Evolutionary conservation across 1,140 invertebrate genomes (phyloP), one percentile per base, ranked within the genome.

Genomic region (Lethrus apterus): DNA sequence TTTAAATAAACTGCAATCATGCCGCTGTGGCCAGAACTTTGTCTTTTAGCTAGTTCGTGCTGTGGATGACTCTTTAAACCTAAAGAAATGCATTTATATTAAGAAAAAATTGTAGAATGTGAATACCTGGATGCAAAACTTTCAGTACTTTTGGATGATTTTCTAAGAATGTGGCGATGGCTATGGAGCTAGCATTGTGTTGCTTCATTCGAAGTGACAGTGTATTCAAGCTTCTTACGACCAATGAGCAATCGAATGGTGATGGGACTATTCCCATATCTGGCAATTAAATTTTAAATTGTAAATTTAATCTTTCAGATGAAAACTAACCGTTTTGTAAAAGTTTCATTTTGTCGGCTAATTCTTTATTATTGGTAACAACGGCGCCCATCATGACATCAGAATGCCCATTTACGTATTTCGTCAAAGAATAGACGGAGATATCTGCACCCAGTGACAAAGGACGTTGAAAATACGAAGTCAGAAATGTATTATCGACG

Each of bases 321-420:
- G n/a, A n/a, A n/a, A n/a, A 42, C 40, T 42, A 21, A 93, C 90
- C 76, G 65, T 96, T 94, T 78, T 98, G 94, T 41, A 93, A 68
- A 68, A 88, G 97, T 51, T 80, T 75, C 9, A 98, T 63, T 63
- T 75, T 76, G 17, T 84, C 62, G 54, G 80, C 77, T 0, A 96
- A 56, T 33, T 80, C 79, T 41, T 86, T 78, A 58, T 81, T 74
- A 51, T 81, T 92, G 2, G 83, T 78, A 18, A 86, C 75, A 4
- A 85, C 76, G 5, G 87, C 84, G 3, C 96, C 96, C 96, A 99
- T 98, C 1, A 99, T 83, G 31, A 97, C 86, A 73, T 99, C 96
- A 1, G 89, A 86, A 68, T 99, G 95, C 0, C 95, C 96, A 69
- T 98, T 98, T 81, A 98, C 93, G 61, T 98, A 99, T 69, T 99